These are phyloP conservation scores for Lytechinus pictus DNA, from an alignment of 35 echinoderm and acorn worm genomes.

Conservation along the genomic window DNA sequence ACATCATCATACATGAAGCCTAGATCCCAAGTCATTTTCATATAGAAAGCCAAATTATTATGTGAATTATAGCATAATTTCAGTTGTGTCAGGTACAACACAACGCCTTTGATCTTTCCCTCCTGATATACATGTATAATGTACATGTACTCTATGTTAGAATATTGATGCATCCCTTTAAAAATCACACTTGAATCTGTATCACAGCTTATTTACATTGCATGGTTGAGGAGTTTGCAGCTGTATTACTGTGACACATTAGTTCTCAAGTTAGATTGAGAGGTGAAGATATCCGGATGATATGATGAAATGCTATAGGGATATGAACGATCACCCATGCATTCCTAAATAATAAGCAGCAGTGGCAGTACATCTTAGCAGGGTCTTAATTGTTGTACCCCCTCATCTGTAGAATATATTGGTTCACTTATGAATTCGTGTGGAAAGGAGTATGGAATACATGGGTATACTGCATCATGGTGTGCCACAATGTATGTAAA, in stretches of 20 bases:
- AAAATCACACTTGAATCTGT: neutral
- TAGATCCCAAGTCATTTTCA: no score
- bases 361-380: no score
- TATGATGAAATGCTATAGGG: conserved; percentile 24
- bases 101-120: neutral
- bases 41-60: no score
- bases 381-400: no score
- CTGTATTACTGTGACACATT: conserved; percentile 46
- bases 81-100: neutral
- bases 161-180: neutral
- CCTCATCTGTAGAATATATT: no score
- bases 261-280: conserved; percentile 17
- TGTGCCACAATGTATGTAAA: no score
- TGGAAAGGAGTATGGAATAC: no score
- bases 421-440: no score
- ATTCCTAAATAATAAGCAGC: neutral
- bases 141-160: neutral
- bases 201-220: neutral
- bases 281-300: conserved; percentile 7
- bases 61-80: neutral
- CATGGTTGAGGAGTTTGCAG: neutral
- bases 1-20: no score
- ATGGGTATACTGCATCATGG: no score
- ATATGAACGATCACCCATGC: neutral
- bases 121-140: neutral